Conservation (phyloP, 2,888 invertebrate genomes). For the Noctua pronuba region DNA sequence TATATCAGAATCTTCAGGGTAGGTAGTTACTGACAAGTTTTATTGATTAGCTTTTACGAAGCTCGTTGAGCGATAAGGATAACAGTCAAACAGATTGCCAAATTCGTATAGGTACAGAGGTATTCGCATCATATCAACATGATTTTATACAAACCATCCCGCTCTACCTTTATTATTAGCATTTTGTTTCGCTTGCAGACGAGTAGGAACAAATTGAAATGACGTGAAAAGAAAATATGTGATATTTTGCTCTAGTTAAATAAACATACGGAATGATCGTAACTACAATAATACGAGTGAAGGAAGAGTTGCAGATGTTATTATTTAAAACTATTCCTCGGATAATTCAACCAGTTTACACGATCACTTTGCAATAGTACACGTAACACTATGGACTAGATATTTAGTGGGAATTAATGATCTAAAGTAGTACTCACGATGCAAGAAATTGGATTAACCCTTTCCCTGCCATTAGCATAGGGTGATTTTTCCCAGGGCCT, state of each 20-base stretch:
- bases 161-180: slow-evolving; percentile 37
- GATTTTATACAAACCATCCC: slow-evolving; percentile 1
- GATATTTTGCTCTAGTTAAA: slow-evolving; percentile 45
- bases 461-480: not conserved
- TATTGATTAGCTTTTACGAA: slow-evolving; percentile 45
- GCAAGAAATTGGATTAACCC: not conserved
- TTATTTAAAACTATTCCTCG: slow-evolving; percentile 39
- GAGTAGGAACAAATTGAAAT: slow-evolving; percentile 43
- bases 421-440: not conserved
- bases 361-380: slow-evolving; percentile 16
- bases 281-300: slow-evolving; percentile 61
- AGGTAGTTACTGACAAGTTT: slow-evolving; percentile 13
- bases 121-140: slow-evolving; percentile 8
- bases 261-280: slow-evolving; percentile 40
- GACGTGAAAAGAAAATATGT: slow-evolving; percentile 47
- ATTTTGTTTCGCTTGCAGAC: slow-evolving; percentile 30
- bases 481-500: not conserved
- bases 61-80: slow-evolving; percentile 29
- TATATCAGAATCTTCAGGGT: slow-evolving; percentile 8
- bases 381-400: slow-evolving; percentile 31
- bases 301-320: slow-evolving; percentile 61
- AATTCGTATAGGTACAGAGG: slow-evolving; percentile 16
- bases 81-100: slow-evolving; percentile 6
- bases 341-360: slow-evolving; percentile 7
- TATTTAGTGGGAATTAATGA: slow-evolving; percentile 9